Percentiles rank a stretch among this genome's conserved stretches.
Evolutionary conservation across 2,888 invertebrate genomes (phyloP).

Genomic region (Holacanthella duospinosa): DNA sequence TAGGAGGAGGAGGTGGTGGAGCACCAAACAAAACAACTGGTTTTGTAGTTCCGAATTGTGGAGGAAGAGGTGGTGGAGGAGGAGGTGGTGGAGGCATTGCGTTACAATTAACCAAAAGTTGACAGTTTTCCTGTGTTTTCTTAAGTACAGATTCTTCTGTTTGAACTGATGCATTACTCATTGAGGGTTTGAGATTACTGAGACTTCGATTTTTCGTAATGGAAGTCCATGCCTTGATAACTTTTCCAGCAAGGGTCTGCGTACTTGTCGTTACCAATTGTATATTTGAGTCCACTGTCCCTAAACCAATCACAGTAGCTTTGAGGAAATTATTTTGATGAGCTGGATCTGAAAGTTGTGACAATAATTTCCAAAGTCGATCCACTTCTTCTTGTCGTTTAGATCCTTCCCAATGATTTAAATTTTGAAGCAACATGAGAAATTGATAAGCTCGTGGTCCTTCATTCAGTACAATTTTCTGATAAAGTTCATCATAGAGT

Average conservation of each 20-base stretch:
- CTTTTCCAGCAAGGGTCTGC: background rate
- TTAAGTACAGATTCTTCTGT: background rate
- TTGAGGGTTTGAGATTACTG: background rate
- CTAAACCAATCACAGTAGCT: background rate
- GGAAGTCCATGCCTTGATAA: background rate
- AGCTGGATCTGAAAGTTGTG: background rate
- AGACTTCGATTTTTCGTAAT: background rate
- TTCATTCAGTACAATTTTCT: slow-evolving; percentile 34
- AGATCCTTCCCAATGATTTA: background rate
- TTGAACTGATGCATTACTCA: background rate
- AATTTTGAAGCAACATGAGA: slow-evolving; percentile 5
- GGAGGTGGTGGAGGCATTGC: slow-evolving; percentile 16
- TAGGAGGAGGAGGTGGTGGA: slow-evolving; percentile 19
- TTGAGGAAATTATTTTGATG: background rate
- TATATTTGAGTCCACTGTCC: background rate
- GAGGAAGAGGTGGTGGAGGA: background rate
- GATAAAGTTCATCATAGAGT: slow-evolving; percentile 38
- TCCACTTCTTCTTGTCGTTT: background rate
- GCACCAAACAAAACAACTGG: background rate
- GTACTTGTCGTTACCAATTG: background rate
- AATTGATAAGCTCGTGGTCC: slow-evolving; percentile 1
- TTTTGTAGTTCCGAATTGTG: background rate
- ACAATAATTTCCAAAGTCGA: background rate
- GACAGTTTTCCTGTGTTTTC: background rate
- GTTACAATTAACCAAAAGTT: background rate